Percentiles rank a stretch among this genome's conserved stretches.
Conservation (phyloP, 1,140 invertebrate species). For the Nomia melanderi region DNA sequence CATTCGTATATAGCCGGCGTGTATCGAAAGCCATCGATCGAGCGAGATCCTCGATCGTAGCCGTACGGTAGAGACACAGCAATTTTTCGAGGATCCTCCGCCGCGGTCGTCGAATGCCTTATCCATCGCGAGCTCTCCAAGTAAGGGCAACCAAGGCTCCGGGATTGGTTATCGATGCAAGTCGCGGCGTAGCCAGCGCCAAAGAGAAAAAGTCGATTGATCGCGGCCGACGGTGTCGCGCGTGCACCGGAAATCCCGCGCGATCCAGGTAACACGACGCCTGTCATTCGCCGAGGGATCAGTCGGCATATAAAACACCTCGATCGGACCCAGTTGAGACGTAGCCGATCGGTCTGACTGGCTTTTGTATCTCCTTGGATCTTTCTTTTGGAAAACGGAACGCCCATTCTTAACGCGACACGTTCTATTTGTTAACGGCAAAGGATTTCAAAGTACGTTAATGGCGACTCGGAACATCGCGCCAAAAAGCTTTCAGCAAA, state of each 20-base stretch:
- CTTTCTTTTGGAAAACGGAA: background rate
- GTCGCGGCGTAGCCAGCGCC: slow-evolving; percentile 42
- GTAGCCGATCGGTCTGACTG: background rate
- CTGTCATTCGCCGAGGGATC: slow-evolving; percentile 33
- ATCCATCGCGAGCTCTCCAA: slow-evolving; percentile 11
- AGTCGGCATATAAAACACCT: slow-evolving; percentile 26
- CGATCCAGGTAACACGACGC: slow-evolving; percentile 44
- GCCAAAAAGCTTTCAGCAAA: too few species aligned
- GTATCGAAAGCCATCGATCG: background rate
- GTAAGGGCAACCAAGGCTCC: slow-evolving; percentile 41
- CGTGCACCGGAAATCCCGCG: slow-evolving; percentile 56
- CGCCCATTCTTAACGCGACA: too few species aligned
- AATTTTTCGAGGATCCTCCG: slow-evolving; percentile 25
- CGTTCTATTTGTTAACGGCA: too few species aligned
- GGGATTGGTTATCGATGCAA: slow-evolving; percentile 59
- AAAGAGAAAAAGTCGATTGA: slow-evolving; percentile 58
- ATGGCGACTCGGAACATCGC: too few species aligned
- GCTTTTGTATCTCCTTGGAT: background rate
- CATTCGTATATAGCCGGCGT: too few species aligned
- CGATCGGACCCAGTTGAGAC: background rate
- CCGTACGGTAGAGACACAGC: background rate
- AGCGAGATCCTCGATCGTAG: background rate
- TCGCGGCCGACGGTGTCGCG: slow-evolving; percentile 34
- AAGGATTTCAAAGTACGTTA: too few species aligned
- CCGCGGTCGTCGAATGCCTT: slow-evolving; percentile 37